These are phyloP conservation scores for Rachycentron canadum DNA, from an alignment of 2,797 vertebrate species.

Conservation along the genomic window DNA sequence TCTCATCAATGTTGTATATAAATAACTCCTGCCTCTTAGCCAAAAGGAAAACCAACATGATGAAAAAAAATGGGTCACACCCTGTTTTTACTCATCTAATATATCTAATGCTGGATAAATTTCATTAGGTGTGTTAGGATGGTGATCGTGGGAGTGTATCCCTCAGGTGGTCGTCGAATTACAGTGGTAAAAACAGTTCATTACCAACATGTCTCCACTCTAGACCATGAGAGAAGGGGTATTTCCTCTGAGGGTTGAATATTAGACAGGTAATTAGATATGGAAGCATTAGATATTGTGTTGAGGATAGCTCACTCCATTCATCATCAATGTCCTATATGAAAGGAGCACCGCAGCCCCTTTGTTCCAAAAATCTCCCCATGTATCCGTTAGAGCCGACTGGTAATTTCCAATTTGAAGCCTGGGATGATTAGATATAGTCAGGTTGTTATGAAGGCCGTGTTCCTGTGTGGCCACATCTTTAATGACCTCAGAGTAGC, in stretches of 20 bases:
- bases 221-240: slow-evolving; percentile 48
- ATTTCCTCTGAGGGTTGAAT: slow-evolving; percentile 78
- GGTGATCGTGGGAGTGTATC: slow-evolving; percentile 57
- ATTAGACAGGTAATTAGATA: slow-evolving; percentile 82
- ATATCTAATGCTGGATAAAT: slow-evolving; percentile 52
- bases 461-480: slow-evolving; percentile 48
- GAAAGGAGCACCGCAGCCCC: slow-evolving; percentile 47
- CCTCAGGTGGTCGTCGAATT: slow-evolving; percentile 68
- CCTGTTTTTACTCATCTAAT: slow-evolving; percentile 41
- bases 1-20: slow-evolving; percentile 57
- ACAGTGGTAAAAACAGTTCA: slow-evolving; percentile 66
- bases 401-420: slow-evolving; percentile 67
- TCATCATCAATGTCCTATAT: slow-evolving; percentile 68
- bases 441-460: slow-evolving; percentile 65
- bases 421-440: slow-evolving; percentile 57
- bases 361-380: slow-evolving; percentile 57
- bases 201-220: slow-evolving; percentile 58
- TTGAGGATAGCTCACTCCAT: slow-evolving; percentile 70
- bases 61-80: slow-evolving; percentile 49
- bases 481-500: slow-evolving; percentile 71
- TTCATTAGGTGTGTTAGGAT: slow-evolving; percentile 57
- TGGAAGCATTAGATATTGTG: slow-evolving; percentile 77
- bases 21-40: slow-evolving; percentile 57
- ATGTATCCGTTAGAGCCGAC: slow-evolving; percentile 45
- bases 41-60: slow-evolving; percentile 49